Evolutionary conservation across 2,888 invertebrate species (phyloP), one percentile per base, ranked within the genome.

Genomic region (Endotricha flammealis): DNA sequence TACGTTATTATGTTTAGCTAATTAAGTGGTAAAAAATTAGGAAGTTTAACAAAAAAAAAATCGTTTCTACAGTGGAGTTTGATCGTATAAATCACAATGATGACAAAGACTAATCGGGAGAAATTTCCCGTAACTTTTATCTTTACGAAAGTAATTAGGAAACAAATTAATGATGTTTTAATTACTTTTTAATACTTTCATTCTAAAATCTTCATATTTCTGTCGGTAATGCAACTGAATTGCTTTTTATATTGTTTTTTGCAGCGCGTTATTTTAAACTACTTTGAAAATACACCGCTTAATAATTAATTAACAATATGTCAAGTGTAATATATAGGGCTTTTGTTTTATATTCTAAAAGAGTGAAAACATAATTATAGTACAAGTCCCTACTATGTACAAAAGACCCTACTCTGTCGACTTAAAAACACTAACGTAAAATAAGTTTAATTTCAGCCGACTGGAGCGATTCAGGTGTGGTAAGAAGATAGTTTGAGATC

Each of bases 111-210:
- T 37, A 42, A 37, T 42, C 36, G 17, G 14, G 29, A 36, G 36
- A 35, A 29, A 38, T 38, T 42, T 39, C 33, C 31, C 34, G 32
- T 29, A 42, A 42, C 42, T 47, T 49, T 50, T 48, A 46, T 48
- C 53, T 43, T 38, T 32, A 31, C 33, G 45, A 44, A 50, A 49
- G 53, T 48, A 53, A 50, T 52, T 51, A 55, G 31, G 41, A 43
- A 41, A 45, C 42, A 39, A 47, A 47, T 46, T 48, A 52, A 55
- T 47, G 42, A 42, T 41, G 40, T 46, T 50, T 54, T 55, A 49
- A 52, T 52, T 42, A 41, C 45, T 49, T 49, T 49, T 48, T 50
- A 46, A 46, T 46, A 46, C 39, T 47, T 46, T 42, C 34, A 29
- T n/a, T 29, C 28, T 33, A 12, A 22, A 28, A 34, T 13, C 20